Conservation (phyloP, 2,888 invertebrate genomes). For the Lathronympha strigana region DNA sequence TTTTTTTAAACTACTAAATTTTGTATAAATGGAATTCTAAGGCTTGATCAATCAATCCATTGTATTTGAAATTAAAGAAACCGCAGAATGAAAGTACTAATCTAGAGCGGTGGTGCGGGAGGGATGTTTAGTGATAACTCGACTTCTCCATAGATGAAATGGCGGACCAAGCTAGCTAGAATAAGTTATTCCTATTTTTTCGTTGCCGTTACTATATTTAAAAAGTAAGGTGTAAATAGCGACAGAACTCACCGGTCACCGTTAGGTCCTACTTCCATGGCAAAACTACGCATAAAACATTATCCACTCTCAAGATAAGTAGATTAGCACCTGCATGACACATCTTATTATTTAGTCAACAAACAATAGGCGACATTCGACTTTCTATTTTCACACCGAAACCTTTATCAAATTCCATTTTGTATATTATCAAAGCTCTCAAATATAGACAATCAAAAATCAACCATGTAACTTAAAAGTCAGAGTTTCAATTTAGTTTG, state of each 20-base stretch:
- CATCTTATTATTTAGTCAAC: conserved; percentile 37
- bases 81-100: too few species aligned
- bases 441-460: conserved; percentile 41
- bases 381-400: conserved; percentile 75
- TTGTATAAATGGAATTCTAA: too few species aligned
- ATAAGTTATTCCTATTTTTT: neutral
- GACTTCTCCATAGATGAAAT: too few species aligned
- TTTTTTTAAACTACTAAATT: too few species aligned
- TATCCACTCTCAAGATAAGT: conserved; percentile 29
- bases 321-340: conserved; percentile 40
- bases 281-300: conserved; percentile 19
- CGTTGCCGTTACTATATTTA: conserved; percentile 12
- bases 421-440: conserved; percentile 52
- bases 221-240: conserved; percentile 10
- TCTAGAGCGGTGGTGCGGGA: too few species aligned
- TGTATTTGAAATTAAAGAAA: too few species aligned
- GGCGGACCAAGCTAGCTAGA: too few species aligned
- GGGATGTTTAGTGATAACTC: too few species aligned
- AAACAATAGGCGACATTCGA: conserved; percentile 35
- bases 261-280: conserved; percentile 25
- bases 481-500: conserved; percentile 47
- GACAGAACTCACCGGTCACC: conserved; percentile 17
- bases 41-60: too few species aligned
- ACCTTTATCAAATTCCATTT: conserved; percentile 50
- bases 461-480: conserved; percentile 30